Base-by-base conservation (phyloP, 2,797 vertebrate genomes). In the Silurus lanzhouensis region DNA sequence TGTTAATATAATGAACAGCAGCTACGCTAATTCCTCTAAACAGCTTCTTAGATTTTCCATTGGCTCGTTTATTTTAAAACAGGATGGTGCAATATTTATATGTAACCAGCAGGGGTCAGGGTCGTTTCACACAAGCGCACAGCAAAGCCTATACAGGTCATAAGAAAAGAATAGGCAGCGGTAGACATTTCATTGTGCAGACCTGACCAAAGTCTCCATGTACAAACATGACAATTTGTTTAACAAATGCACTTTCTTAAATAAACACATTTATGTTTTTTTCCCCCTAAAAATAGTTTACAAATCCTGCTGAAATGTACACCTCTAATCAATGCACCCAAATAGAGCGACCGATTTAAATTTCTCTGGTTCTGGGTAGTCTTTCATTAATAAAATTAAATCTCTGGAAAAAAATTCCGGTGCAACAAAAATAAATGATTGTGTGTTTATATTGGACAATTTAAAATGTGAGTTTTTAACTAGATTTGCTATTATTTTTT, bases 41-140 rank as follows among this genome's bases (percentile, higher is more conserved):
- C 38, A 2, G 38, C 38, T 38, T 38, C 38, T 57, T 9, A 9
- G 55, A 57, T 27, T 55, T 58, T 76, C 3, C 2, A 1, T 22
- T 13, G 8, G 20, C 2, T 38, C 4, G 17, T 12, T 77, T 63
- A 46, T 52, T 57, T 20, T 44, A 44, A 25, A 46, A 46, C 15
- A 2, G 44, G 15, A 6, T 8, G 25, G 25, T 15, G 22, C 15
- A 31, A 57, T 19, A 48, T 4, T 57, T 14, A 19, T 14, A 55
- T 77, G 0, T 72, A n/a, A 76, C 83, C 88, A 22, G 81, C 46
- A 64, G 88, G 68, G 66, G 87, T 77, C 83, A 84, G 38, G 27
- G 9, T 71, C 6, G 57, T 58, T 58, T 38, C 22, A 60, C 60
- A 60, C 38, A 78, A 22, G 1, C 76, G 14, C 64, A n/a, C 7